Conservation (phyloP, 2,888 invertebrate genomes). For the Helleia helle region DNA sequence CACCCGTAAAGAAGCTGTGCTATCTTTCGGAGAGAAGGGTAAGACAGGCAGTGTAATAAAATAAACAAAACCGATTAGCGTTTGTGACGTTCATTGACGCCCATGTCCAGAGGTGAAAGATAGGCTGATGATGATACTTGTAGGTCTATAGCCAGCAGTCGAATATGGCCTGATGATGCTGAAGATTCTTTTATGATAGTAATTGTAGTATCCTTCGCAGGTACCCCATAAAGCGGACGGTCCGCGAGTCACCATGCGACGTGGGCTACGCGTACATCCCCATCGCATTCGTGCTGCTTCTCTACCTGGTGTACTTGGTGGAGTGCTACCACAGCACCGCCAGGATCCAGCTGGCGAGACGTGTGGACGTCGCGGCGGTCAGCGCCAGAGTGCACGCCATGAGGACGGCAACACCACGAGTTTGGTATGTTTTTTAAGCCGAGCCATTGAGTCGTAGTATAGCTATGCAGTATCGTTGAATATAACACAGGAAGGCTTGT, state of each 20-base stretch:
- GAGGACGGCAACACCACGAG: constrained; percentile 80
- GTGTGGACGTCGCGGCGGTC: constrained; percentile 78
- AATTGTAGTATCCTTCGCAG: constrained; percentile 38
- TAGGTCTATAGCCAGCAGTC: too few relatives aligned
- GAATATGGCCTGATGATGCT: too few relatives aligned
- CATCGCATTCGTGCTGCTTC: constrained; percentile 83
- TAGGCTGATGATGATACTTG: too few relatives aligned
- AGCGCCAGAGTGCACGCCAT: constrained; percentile 78
- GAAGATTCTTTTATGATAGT: not conserved
- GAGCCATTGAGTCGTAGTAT: too few relatives aligned
- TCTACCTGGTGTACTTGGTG: constrained; percentile 86
- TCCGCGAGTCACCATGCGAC: constrained; percentile 83
- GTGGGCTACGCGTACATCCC: constrained; percentile 89
- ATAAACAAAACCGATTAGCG: too few relatives aligned
- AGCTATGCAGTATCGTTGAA: too few relatives aligned
- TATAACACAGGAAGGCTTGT: too few relatives aligned
- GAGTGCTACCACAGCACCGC: constrained; percentile 89
- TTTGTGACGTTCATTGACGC: too few relatives aligned
- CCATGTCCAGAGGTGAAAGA: too few relatives aligned
- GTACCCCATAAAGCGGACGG: constrained; percentile 76
- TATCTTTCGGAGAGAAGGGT: too few relatives aligned
- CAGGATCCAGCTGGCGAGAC: constrained; percentile 77
- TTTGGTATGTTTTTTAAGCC: constrained; percentile 80
- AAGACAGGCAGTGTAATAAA: too few relatives aligned
- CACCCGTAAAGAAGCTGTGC: too few relatives aligned